Base-by-base conservation (phyloP, 2,797 vertebrate species). In the Oreonectes daqikongensis region DNA sequence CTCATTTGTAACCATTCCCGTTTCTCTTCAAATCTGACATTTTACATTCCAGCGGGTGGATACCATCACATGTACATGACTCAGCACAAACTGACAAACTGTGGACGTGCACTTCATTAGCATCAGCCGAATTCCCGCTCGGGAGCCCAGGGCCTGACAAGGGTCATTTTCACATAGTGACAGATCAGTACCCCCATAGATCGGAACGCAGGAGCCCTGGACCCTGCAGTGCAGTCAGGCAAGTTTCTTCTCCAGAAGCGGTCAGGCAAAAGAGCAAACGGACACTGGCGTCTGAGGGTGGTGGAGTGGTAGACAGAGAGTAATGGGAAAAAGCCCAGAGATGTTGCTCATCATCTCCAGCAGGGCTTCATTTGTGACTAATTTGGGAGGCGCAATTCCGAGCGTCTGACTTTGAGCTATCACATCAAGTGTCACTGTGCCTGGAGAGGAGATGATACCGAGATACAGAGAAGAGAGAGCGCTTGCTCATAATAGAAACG, bases 341-440 rank as follows among this genome's bases (percentile, higher is more conserved):
- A 87, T 79, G 77, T 67, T 77, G 71, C 82, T 86, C 83, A 69
- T 84, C 87, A 84, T 80, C 82, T 60, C 28, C 65, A 81, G 85
- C 85, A 76, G 71, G 77, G 65, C 71, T 82, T 82, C 81, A 81
- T 86, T 81, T 86, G 73, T 76, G 79, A 68, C 79, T 79, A 85
- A 86, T 88, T 82, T 83, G 70, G 85, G 63, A 55, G 15, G 74
- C 46, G 73, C 77, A 67, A 79, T 84, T 77, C 77, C 55, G 82
- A 76, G 76, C 69, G 46, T 57, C 75, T 81, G 75, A 84, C 85
- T 86, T 79, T 75, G 70, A 81, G 78, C 84, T 83, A 74, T 66
- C 55, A 74, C 61, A 79, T 80, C 69, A 78, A 78, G 80, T 72
- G 72, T 64, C 82, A 78, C 35, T 69, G 50, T 12, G 75, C 82